Base-by-base conservation (phyloP, 2,113 vertebrate genomes). In the Carettochelys insculpta region DNA sequence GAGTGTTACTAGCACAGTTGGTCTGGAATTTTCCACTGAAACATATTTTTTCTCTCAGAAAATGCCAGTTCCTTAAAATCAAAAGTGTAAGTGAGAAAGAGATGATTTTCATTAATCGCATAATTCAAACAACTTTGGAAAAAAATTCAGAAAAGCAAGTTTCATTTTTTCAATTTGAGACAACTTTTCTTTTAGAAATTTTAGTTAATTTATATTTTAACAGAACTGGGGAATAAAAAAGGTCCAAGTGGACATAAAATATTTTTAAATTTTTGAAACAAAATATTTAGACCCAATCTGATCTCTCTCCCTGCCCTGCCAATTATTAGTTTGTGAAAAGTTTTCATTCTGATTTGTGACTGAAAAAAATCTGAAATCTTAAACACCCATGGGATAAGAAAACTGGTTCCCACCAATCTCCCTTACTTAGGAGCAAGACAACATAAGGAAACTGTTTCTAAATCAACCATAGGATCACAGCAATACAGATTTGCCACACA, bases 361-460 rank as follows among this genome's bases (percentile, higher is more conserved):
- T 38, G n/a, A 68, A 68, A 68, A 68, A 38, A 20, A 38, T 68
- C 61, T 68, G 61, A 68, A 68, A 38, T 38, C 61, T 68, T 68
- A 68, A 68, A 68, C 61, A 38, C 61, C n/a, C 22, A 17, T 68
- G 17, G 20, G 61, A 68, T 38, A 22, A 68, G 61, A 68, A 61
- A 61, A 34, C 58, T 31, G 8, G 31, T 61, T 68, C 19, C 61
- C 61, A 68, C 61, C 61, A 34, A 38, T 22, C 61, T 22, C 4
- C 19, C 20, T 5, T 19, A 68, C 19, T 38, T 38, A 68, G 61
- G 3, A 68, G 61, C 20, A 20, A 38, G 8, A 38, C 61, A 38
- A 38, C 17, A 68, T 38, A 61, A 94, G 78, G 80, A 96, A 96
- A 71, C 78, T 51, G 86, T 91, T 92, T 94, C 4, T 90, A 92